phyloP scores from a whole-genome alignment of 2,113 vertebrate genomes.

The Microcebus griseorufus region DNA sequence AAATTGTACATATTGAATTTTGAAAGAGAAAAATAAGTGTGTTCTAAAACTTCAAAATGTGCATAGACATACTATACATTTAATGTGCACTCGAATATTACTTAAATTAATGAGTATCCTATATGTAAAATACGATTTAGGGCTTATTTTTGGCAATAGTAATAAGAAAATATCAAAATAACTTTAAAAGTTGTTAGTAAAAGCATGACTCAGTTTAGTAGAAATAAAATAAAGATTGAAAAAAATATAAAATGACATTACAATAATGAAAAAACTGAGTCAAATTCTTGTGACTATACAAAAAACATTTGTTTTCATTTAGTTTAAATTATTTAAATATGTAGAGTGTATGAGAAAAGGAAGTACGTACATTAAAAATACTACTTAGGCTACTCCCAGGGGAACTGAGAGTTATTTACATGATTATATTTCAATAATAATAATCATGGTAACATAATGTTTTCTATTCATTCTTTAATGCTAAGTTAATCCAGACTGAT shows the following conservation, averaged over 20 bases:
- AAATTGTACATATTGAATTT: background rate
- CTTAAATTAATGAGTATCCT: background rate
- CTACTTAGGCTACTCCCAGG: background rate
- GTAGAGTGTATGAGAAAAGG: constrained; percentile 49
- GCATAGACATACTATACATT: background rate
- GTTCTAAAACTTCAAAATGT: background rate
- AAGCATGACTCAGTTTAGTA: background rate
- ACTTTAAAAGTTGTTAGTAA: background rate
- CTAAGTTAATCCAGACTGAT: background rate
- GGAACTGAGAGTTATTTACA: constrained; percentile 18
- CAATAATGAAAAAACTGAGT: constrained; percentile 21
- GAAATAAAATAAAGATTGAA: constrained; percentile 14
- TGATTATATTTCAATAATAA: constrained; percentile 6
- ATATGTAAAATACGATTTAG: background rate
- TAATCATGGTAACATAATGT: background rate
- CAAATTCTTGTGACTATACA: background rate
- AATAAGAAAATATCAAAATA: constrained; percentile 17
- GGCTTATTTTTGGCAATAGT: background rate
- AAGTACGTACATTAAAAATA: constrained; percentile 59
- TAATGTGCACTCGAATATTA: background rate
- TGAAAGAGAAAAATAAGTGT: background rate
- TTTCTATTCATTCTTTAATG: constrained; percentile 18
- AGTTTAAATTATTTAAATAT: constrained; percentile 54
- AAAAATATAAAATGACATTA: background rate
- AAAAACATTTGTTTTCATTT: constrained; percentile 58